A percentile compares a stretch with the other conserved stretches of the same genome.
These are phyloP conservation scores for Drosophila rhopaloa DNA, from an alignment of 1,140 invertebrate species.

Conservation along the genomic window DNA sequence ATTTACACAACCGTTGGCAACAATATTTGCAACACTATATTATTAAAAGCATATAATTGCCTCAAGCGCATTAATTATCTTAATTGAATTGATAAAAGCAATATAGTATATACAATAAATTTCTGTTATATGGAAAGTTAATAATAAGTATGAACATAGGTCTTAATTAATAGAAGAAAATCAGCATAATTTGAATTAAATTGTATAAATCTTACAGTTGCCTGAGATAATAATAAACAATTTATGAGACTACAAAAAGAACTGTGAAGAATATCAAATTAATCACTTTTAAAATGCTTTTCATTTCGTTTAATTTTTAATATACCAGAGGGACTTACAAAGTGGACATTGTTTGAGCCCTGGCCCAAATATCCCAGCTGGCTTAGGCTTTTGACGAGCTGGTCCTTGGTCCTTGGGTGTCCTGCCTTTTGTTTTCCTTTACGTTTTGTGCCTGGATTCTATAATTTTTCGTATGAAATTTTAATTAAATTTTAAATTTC, in stretches of 20 bases:
- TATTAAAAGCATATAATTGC: not conserved
- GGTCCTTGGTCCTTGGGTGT: slow-evolving; percentile 15
- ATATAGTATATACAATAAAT: not conserved
- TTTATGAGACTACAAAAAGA: not conserved
- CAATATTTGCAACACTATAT: not conserved
- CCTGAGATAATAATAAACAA: not conserved
- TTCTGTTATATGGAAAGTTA: not conserved
- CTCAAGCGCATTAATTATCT: not conserved
- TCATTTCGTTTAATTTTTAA: slow-evolving; percentile 30
- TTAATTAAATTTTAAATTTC: slow-evolving; percentile 52
- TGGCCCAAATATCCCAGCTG: slow-evolving; percentile 31
- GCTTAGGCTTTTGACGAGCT: slow-evolving; percentile 12
- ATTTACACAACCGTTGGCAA: not conserved
- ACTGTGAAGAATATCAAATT: slow-evolving; percentile 18
- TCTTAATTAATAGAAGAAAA: too few species aligned
- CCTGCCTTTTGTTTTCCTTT: slow-evolving; percentile 20
- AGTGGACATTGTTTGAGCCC: slow-evolving; percentile 24
- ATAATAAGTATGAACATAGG: too few species aligned
- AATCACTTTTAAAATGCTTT: slow-evolving; percentile 32
- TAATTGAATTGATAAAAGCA: slow-evolving; percentile 1
- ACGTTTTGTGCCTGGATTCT: slow-evolving; percentile 12
- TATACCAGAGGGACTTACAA: slow-evolving; percentile 19
- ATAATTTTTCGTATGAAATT: slow-evolving; percentile 35
- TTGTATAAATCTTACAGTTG: too few species aligned
- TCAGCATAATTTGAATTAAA: not conserved